Percentiles rank a stretch among this genome's conserved stretches.
Conservation (phyloP, 2,797 vertebrate genomes). For the Brachymystax lenok region DNA sequence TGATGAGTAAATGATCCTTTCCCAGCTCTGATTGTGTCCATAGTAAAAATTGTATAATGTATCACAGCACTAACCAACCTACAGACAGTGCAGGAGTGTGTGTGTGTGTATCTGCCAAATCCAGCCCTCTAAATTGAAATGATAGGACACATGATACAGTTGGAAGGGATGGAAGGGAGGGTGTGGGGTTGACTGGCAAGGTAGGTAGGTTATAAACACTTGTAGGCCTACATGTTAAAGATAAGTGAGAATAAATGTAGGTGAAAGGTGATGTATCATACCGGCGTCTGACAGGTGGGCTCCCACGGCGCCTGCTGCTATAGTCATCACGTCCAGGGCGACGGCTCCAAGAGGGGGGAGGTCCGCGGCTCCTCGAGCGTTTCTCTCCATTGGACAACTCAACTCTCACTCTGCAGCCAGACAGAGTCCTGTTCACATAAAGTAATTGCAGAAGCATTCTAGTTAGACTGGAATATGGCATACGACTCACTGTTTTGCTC, state of each 20-base stretch:
- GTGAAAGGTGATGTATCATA: conserved; percentile 60
- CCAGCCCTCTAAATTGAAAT: conserved; percentile 2
- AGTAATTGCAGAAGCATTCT: not conserved
- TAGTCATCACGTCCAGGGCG: conserved; percentile 88
- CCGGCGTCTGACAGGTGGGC: conserved; percentile 91
- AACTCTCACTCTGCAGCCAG: conserved; percentile 93
- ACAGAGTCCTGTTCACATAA: conserved; percentile 80
- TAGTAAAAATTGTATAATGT: not conserved
- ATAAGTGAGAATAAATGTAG: not conserved
- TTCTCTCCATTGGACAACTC: conserved; percentile 97
- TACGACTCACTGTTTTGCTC: not conserved
- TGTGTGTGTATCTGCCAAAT: not conserved
- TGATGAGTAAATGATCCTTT: not conserved
- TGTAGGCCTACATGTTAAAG: not conserved
- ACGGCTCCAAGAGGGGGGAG: conserved; percentile 92
- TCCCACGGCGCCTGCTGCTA: conserved; percentile 78
- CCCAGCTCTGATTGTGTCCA: not conserved
- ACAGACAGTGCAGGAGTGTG: not conserved
- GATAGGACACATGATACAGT: not conserved
- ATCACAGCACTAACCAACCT: not conserved
- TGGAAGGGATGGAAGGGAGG: not conserved
- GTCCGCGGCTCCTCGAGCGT: conserved; percentile 91
- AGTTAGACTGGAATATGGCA: not conserved
- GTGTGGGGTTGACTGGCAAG: not conserved
- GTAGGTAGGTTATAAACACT: not conserved